Base-by-base conservation (phyloP, 2,888 invertebrate genomes). In the Meganola albula region DNA sequence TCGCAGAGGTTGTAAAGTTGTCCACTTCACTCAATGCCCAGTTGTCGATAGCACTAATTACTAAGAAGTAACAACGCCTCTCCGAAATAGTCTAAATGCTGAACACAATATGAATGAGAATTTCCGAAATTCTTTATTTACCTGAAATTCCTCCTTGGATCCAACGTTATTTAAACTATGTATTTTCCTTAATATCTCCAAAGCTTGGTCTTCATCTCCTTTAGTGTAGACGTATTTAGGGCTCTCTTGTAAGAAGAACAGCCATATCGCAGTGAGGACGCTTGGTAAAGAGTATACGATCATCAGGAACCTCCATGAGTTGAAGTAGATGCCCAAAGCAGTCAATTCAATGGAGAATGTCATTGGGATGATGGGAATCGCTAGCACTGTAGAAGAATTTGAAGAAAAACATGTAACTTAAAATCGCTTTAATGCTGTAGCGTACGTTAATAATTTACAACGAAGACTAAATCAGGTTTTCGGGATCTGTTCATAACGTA, bases 291-390 rank as follows among this genome's bases (percentile, higher is more conserved):
- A 88, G 57, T 92, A 88, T 0, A 90, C 60, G 1, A 91, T 68
- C n/a, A 93, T 60, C 42, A 92, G 88, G 2, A 92, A 60, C n/a
- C 94, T 82, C 94, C 94, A 94, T 1, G 93, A 91, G 55, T 89
- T 88, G 61, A 90, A 89, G 11, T 72, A 70, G 47, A 92, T 70
- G n/a, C 74, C 86, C 27, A 89, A 55, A 0, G 74, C 38, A 0
- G 68, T 53, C 0, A 78, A 34, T 12, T 78, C 51, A 28, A 75
- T 39, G 4, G 86, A 75, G 47, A 87, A 71, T 1, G 60, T 48
- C 0, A 87, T 44, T 0, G 93, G 92, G 22, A 93, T 87, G 1
- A 93, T 79, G 1, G 88, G 73, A 74, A 90, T 90, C 0, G 92
- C 91, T 40, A 91, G 53, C 8, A 88, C 92, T 88, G 61, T 20